These are phyloP conservation scores for Remorina albescens DNA, from an alignment of 2,797 vertebrate species.

Conservation along the genomic window DNA sequence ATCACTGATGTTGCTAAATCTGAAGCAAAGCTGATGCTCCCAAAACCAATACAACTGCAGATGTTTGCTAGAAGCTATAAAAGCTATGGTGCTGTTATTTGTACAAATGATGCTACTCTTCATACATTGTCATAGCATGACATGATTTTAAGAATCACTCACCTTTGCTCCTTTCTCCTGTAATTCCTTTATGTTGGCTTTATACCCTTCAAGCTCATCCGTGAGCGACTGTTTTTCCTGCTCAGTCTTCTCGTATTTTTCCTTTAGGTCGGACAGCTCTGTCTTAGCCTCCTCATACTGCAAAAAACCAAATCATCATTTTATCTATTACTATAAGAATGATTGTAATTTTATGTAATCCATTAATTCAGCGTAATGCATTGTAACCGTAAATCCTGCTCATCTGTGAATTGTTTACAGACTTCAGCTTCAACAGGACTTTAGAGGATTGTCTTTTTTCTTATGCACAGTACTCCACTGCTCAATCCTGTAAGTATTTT, in stretches of 20 bases:
- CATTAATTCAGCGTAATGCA: neutral
- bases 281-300: slow-evolving; percentile 92
- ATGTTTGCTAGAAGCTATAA: slow-evolving; percentile 25
- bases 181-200: slow-evolving; percentile 92
- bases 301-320: slow-evolving; percentile 19
- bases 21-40: slow-evolving; percentile 57
- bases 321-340: neutral
- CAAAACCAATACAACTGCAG: slow-evolving; percentile 32
- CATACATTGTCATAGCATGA: slow-evolving; percentile 4
- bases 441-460: neutral
- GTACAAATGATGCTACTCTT: neutral
- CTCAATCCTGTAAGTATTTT: slow-evolving; percentile 15
- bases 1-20: slow-evolving; percentile 17
- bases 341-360: no score
- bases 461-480: neutral
- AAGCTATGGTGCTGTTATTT: slow-evolving; percentile 4
- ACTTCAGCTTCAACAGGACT: neutral
- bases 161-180: slow-evolving; percentile 94
- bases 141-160: slow-evolving; percentile 66
- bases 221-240: slow-evolving; percentile 90
- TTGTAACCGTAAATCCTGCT: neutral
- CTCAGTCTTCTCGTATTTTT: slow-evolving; percentile 89
- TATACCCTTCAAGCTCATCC: slow-evolving; percentile 93
- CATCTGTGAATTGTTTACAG: neutral
- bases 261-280: slow-evolving; percentile 90